Conservation (phyloP, 2,888 invertebrate genomes). For the Agonopterix heracliana region DNA sequence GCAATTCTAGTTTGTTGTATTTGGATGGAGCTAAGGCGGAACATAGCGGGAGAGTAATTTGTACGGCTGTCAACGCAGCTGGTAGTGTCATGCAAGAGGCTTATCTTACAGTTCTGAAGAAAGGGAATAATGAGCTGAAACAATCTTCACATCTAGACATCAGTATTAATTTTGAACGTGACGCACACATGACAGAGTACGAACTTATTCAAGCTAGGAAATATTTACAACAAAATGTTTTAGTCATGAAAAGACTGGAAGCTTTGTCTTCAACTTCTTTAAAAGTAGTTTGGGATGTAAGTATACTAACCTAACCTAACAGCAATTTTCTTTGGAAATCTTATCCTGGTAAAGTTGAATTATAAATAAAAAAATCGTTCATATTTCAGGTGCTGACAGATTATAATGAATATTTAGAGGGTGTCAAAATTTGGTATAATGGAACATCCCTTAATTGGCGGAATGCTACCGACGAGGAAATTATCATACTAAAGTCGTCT, state of each 20-base stretch:
- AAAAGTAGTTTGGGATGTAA: conserved; percentile 88
- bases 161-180: conserved; percentile 50
- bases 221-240: conserved; percentile 86
- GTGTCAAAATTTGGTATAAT: conserved; percentile 80
- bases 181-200: conserved; percentile 79
- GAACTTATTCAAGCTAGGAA: conserved; percentile 87
- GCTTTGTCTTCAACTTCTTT: conserved; percentile 85
- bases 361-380: no score
- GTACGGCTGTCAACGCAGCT: conserved; percentile 68
- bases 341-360: not conserved
- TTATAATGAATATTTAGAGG: conserved; percentile 78
- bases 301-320: conserved; percentile 44
- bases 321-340: not conserved
- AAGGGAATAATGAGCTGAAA: conserved; percentile 58
- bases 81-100: conserved; percentile 71
- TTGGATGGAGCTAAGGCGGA: conserved; percentile 62
- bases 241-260: conserved; percentile 81
- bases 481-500: conserved; percentile 38
- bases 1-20: conserved; percentile 67
- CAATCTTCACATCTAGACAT: conserved; percentile 37
- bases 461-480: conserved; percentile 52
- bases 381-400: conserved; percentile 71
- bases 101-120: conserved; percentile 64
- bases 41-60: conserved; percentile 68
- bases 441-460: conserved; percentile 67